A percentile compares a stretch with the other conserved stretches of the same genome.
phyloP scores from a whole-genome alignment of 2,797 vertebrate genomes.

The Ctenopoma multispine region DNA sequence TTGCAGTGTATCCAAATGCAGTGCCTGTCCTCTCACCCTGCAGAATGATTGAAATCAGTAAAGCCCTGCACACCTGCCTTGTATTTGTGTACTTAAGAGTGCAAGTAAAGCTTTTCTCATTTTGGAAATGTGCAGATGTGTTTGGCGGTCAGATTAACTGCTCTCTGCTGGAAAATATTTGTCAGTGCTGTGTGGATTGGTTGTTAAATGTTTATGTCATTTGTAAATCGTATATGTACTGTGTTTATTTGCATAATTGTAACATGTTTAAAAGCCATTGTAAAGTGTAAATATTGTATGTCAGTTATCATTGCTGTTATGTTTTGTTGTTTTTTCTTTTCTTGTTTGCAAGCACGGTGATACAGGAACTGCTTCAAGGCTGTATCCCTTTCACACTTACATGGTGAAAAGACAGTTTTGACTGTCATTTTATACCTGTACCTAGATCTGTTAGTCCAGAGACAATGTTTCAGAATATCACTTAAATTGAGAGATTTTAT shows the following conservation, averaged over 20 bases:
- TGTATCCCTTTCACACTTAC: constrained; percentile 15
- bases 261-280: constrained; percentile 63
- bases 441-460: constrained; percentile 18
- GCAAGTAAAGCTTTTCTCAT: constrained; percentile 29
- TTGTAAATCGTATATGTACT: constrained; percentile 64
- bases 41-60: constrained; percentile 25
- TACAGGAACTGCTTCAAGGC: constrained; percentile 44
- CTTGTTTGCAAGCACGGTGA: constrained; percentile 57
- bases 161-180: constrained; percentile 45
- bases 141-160: constrained; percentile 20
- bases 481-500: constrained; percentile 36
- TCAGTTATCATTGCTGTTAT: constrained; percentile 32
- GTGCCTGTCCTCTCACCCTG: constrained; percentile 28
- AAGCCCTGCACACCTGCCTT: constrained; percentile 19
- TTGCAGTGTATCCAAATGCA: constrained; percentile 29
- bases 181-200: constrained; percentile 55
- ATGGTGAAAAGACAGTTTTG: constrained; percentile 38
- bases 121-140: constrained; percentile 38
- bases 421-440: constrained; percentile 3
- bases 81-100: constrained; percentile 39
- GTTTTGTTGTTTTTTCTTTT: neutral
- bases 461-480: constrained; percentile 32
- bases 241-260: constrained; percentile 64
- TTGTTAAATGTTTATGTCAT: constrained; percentile 60
- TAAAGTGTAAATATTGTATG: constrained; percentile 72